phyloP scores from a whole-genome alignment of 2,888 invertebrate genomes.

The Asteroscopus sphinx region DNA sequence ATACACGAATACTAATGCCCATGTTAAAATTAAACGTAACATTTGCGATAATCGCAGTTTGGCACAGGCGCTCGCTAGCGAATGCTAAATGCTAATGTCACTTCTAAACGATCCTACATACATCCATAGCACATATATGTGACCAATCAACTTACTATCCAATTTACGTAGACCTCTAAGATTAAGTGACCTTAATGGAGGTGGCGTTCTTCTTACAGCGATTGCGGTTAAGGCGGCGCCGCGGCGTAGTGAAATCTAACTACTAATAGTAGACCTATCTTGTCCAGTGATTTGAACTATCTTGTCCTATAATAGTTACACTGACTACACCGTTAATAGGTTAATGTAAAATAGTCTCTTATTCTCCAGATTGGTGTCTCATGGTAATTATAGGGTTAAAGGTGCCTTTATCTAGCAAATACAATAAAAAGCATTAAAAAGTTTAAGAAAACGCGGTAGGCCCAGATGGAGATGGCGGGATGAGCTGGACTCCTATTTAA shows the following conservation, averaged over 20 bases:
- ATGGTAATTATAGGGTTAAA: not conserved
- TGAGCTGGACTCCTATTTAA: too few species aligned
- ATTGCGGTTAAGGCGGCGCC: constrained; percentile 2
- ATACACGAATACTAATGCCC: constrained; percentile 25
- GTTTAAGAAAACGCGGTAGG: too few species aligned
- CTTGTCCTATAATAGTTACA: constrained; percentile 15
- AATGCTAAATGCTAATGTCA: constrained; percentile 45
- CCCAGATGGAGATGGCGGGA: too few species aligned
- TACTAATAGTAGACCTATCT: constrained; percentile 20
- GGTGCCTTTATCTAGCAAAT: too few species aligned
- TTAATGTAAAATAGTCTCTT: not conserved
- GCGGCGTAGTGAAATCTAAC: constrained; percentile 29
- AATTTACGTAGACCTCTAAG: constrained; percentile 2
- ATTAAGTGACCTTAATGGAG: not conserved
- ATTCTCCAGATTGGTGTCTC: not conserved
- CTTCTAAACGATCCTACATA: constrained; percentile 39
- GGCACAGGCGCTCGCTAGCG: constrained; percentile 34
- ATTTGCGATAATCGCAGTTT: constrained; percentile 40
- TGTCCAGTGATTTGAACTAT: constrained; percentile 17
- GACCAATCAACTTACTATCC: constrained; percentile 8
- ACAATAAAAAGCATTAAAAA: too few species aligned
- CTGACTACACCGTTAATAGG: constrained; percentile 2
- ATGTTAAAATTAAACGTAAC: constrained; percentile 36
- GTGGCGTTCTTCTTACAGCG: not conserved
- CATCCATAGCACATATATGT: constrained; percentile 16